Evolutionary conservation across 2,888 invertebrate genomes (phyloP).

Genomic region (Phyllotreta striolata): DNA sequence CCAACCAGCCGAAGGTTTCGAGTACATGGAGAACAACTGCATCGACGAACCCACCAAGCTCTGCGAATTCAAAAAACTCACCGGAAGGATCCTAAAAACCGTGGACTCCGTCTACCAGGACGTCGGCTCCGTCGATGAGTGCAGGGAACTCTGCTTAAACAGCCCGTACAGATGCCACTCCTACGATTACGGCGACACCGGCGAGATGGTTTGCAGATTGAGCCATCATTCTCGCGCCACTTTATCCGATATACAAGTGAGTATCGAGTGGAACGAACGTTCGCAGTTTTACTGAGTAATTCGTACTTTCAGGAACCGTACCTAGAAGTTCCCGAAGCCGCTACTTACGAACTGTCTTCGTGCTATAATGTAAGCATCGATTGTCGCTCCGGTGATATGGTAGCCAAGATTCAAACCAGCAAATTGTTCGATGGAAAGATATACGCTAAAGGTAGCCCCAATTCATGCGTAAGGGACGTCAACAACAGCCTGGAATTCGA

Average conservation of each 20-base stretch:
- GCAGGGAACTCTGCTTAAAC: conserved; percentile 86
- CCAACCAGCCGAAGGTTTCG: conserved; percentile 65
- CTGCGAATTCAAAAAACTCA: conserved; percentile 91
- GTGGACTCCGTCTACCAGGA: conserved; percentile 94
- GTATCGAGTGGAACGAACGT: too few species aligned
- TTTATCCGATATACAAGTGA: conserved; percentile 84
- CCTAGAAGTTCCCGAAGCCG: conserved; percentile 88
- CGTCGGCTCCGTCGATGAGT: conserved; percentile 85
- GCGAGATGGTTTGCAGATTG: conserved; percentile 90
- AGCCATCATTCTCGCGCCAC: conserved; percentile 92
- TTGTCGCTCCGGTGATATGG: conserved; percentile 92
- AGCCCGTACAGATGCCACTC: conserved; percentile 93
- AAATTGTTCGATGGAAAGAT: conserved; percentile 94
- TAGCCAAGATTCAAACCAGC: conserved; percentile 89
- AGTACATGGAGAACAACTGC: conserved; percentile 92
- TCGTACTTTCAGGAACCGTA: conserved; percentile 75
- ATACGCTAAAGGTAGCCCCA: conserved; percentile 93
- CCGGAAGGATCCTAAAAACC: conserved; percentile 88
- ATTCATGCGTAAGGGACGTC: conserved; percentile 90
- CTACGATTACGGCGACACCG: conserved; percentile 92
- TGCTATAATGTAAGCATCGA: conserved; percentile 95
- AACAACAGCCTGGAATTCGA: conserved; percentile 89
- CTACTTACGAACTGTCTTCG: conserved; percentile 90
- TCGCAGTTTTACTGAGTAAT: too few species aligned
- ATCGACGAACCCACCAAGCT: conserved; percentile 93